phyloP scores from a whole-genome alignment of 2,888 invertebrate species.

The Parthenolecanium corni region DNA sequence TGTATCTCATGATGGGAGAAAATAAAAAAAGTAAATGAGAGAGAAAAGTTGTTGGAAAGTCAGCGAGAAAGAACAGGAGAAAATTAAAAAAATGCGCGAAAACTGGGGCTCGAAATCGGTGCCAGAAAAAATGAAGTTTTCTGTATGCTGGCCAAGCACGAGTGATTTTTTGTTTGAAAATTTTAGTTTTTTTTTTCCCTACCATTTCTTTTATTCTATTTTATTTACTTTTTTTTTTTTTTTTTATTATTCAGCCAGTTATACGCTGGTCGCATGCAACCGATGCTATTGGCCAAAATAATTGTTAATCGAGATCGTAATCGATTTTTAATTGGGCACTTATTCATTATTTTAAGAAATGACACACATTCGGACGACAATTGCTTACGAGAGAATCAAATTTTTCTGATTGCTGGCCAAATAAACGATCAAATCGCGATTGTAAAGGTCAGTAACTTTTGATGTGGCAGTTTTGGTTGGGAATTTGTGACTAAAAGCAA shows the following conservation, averaged over 20 bases:
- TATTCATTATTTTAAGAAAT: slow-evolving; percentile 5
- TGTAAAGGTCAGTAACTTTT: no score
- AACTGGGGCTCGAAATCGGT: not conserved
- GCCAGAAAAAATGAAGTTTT: slow-evolving; percentile 26
- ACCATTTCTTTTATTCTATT: slow-evolving; percentile 14
- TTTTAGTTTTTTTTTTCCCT: slow-evolving; percentile 1
- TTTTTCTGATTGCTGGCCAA: slow-evolving; percentile 4
- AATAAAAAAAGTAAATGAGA: no score
- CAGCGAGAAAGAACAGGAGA: no score
- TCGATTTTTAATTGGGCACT: slow-evolving; percentile 23
- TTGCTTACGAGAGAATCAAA: not conserved
- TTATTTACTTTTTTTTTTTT: slow-evolving; percentile 3
- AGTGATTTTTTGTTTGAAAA: slow-evolving; percentile 14
- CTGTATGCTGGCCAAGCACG: slow-evolving; percentile 21
- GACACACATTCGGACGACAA: not conserved
- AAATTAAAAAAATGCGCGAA: no score
- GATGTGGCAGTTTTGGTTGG: no score
- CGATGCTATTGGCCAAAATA: not conserved
- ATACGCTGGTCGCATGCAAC: no score
- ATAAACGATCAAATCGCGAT: not conserved
- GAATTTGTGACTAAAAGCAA: no score
- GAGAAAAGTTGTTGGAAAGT: no score
- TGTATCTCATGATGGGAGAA: not conserved
- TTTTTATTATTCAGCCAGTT: not conserved
- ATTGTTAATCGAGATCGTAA: slow-evolving; percentile 25